Base-by-base conservation (phyloP, 2,888 invertebrate genomes). In the Chalcis sispes region DNA sequence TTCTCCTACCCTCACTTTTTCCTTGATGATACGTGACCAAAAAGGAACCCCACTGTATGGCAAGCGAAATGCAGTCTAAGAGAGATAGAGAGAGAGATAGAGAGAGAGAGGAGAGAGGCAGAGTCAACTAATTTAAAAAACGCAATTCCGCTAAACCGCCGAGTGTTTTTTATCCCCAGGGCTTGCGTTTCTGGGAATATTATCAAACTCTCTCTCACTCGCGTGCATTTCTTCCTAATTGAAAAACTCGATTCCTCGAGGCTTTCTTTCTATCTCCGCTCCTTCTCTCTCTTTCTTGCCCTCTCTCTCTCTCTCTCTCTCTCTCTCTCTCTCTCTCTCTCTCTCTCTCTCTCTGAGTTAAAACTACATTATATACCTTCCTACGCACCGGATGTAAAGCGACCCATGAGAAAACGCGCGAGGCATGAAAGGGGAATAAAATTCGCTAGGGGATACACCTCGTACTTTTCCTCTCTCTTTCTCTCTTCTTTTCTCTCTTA, bases 161-260 rank as follows among this genome's bases (percentile, higher is more conserved):
- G 29, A 58, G 56, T 58, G 56, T 58, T 71, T 64, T 48, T 52
- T 40, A 48, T 40, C 67, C 70, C 8, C 32, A 46, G 4, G 25
- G 13, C 25, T 5, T 7, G 23, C 15, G n/a, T 32, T 3, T 13
- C 32, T 32, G 32, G 56, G 46, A 69, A 64, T 69, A 74, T 48
- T 56, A 70, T 70, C 70, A 20, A 48, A 15, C 27, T 67, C 20
- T n/a, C 52, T 66, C 36, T 52, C 15, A 8, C 13, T 7, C 52
- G 25, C 50, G 7, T 46, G 67, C 50, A 59, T 69, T 70, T 20
- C 8, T 4, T 10, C 15, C 50, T 75, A 71, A 71, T 75, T 71
- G 71, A 75, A 75, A 75, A 75, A 75, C 32, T 59, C 69, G 64
- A 75, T 69, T 75, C 29, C 62, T 70, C 40, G 50, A 32, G 32